A percentile compares a stretch with the other conserved stretches of the same genome.
Conservation (phyloP, 1,140 invertebrate species). For the Danaus melanippus region DNA sequence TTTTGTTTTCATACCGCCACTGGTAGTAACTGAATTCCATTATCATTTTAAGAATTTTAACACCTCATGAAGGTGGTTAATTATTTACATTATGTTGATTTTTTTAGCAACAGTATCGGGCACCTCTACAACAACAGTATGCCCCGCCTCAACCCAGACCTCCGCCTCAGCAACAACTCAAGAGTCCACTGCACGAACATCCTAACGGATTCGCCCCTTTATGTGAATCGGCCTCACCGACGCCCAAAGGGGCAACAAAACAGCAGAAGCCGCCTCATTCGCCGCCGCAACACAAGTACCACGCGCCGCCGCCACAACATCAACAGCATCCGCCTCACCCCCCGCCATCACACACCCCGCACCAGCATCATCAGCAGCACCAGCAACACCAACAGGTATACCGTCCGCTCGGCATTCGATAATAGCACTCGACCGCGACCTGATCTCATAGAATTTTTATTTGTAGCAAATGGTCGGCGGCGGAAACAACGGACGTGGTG, state of each 20-base stretch:
- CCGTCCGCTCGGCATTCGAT: background rate
- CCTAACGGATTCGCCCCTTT: conserved; percentile 57
- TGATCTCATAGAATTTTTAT: conserved; percentile 3
- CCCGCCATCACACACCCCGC: conserved; percentile 34
- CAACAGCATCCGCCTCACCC: conserved; percentile 43
- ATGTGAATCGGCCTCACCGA: conserved; percentile 54
- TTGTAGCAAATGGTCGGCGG: conserved; percentile 47
- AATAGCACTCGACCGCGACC: background rate
- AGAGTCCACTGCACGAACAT: conserved; percentile 60
- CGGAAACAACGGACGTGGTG: conserved; percentile 47
- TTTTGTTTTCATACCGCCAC: too few species aligned
- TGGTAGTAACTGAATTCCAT: too few species aligned
- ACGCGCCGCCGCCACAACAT: conserved; percentile 49
- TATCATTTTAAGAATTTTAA: too few species aligned
- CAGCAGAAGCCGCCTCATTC: conserved; percentile 60
- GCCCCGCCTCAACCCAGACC: conserved; percentile 43
- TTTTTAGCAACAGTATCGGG: conserved; percentile 51
- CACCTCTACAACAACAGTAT: conserved; percentile 55
- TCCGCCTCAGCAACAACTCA: conserved; percentile 54
- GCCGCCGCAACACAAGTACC: conserved; percentile 67
- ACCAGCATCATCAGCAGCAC: conserved; percentile 36
- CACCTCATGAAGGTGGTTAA: background rate
- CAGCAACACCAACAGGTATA: conserved; percentile 18
- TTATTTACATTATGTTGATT: conserved; percentile 1
- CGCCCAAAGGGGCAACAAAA: conserved; percentile 48